A percentile compares a stretch with the other conserved stretches of the same genome.
Evolutionary conservation across 2,797 vertebrate species (phyloP).

Genomic region (Dallia pectoralis): DNA sequence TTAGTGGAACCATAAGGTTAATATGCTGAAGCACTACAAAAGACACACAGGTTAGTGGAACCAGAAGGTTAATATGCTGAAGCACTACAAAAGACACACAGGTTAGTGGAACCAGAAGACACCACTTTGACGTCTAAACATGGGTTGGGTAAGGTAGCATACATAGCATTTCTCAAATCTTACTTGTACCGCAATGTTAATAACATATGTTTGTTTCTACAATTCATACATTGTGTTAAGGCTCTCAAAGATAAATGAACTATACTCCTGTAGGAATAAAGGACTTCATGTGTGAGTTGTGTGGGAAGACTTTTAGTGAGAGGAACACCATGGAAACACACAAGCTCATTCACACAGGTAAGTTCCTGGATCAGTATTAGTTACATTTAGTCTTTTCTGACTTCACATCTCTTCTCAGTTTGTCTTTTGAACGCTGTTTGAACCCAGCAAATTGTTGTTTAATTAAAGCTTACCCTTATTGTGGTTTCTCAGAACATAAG

Average conservation of each 20-base stretch:
- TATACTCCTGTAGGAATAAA: constrained; percentile 83
- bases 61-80: too few species aligned
- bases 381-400: constrained; percentile 8
- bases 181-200: not conserved
- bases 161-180: not conserved
- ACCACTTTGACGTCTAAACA: not conserved
- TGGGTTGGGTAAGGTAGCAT: not conserved
- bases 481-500: too few species aligned
- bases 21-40: constrained; percentile 99
- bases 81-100: not conserved
- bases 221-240: not conserved
- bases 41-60: constrained; percentile 89
- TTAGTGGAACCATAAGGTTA: constrained; percentile 85
- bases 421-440: not conserved
- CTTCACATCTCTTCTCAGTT: not conserved
- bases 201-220: not conserved
- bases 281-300: constrained; percentile 98
- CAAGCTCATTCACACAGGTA: constrained; percentile 92
- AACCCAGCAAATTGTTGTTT: too few species aligned
- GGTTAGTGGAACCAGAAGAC: not conserved
- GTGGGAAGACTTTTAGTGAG: constrained; percentile 98
- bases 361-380: constrained; percentile 21
- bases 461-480: too few species aligned
- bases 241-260: not conserved
- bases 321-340: constrained; percentile 96